These are phyloP conservation scores for Microtus pennsylvanicus DNA, from an alignment of 2,113 vertebrate species.

Conservation along the genomic window DNA sequence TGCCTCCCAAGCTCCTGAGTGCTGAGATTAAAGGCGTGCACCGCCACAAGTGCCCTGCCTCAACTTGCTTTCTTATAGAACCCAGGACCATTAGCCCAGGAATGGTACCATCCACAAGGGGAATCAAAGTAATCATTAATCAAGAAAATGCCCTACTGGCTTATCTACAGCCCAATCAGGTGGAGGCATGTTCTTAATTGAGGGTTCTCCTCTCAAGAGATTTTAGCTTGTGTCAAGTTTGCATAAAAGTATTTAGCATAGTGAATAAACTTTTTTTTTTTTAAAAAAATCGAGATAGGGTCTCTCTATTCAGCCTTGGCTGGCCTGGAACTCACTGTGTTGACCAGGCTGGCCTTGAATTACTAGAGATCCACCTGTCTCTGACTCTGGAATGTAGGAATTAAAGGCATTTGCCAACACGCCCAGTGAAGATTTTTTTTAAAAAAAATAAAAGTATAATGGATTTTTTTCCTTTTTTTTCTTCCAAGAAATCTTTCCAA, in stretches of 20 bases:
- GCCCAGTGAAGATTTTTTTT: too few species aligned
- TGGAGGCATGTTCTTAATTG: background rate
- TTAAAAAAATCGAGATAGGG: background rate
- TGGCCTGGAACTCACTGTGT: background rate
- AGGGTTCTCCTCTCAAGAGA: background rate
- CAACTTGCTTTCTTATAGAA: background rate
- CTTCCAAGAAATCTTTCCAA: conserved; percentile 8
- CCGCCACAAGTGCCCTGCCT: too few species aligned
- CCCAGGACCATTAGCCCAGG: background rate
- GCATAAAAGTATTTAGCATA: background rate
- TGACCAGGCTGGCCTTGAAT: background rate
- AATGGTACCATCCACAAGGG: background rate
- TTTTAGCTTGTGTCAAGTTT: background rate
- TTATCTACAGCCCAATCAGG: background rate
- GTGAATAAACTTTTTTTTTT: background rate
- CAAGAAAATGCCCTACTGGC: background rate
- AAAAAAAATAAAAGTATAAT: too few species aligned
- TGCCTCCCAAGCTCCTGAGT: too few species aligned
- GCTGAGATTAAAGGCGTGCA: too few species aligned
- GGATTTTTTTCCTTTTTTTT: too few species aligned
- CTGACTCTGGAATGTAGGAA: background rate
- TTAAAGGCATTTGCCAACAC: background rate
- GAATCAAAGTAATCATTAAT: background rate
- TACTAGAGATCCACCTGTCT: background rate
- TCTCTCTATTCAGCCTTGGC: background rate